Conservation (phyloP, 2,797 vertebrate species). For the Oreochromis mossambicus region DNA sequence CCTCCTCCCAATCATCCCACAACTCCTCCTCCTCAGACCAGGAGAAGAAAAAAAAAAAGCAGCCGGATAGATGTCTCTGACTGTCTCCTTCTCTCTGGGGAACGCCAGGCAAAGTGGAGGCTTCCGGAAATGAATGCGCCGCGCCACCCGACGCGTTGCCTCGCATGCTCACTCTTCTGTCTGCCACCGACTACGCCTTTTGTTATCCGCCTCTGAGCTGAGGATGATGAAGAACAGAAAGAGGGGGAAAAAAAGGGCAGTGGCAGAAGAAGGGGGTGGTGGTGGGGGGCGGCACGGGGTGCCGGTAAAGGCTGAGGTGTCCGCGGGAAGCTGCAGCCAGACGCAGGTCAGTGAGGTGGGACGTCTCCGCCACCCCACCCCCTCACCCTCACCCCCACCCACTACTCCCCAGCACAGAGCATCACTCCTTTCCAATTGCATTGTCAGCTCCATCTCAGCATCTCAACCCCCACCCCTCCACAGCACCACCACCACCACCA, state of each 20-base stretch:
- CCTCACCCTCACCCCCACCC: neutral
- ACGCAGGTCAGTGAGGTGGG: neutral
- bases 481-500: neutral
- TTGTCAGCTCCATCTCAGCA: slow-evolving; percentile 62
- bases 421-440: slow-evolving; percentile 52
- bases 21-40: slow-evolving; percentile 68
- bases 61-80: slow-evolving; percentile 78
- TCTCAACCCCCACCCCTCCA: slow-evolving; percentile 35
- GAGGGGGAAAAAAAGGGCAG: neutral
- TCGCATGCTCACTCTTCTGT: slow-evolving; percentile 69
- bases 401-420: slow-evolving; percentile 35
- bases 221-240: slow-evolving; percentile 55
- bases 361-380: slow-evolving; percentile 17
- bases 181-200: slow-evolving; percentile 84
- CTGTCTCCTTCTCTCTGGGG: slow-evolving; percentile 73
- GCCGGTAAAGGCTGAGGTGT: neutral
- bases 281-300: neutral
- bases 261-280: neutral
- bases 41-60: neutral
- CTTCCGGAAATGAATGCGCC: slow-evolving; percentile 88
- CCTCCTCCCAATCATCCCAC: slow-evolving; percentile 34
- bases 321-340: neutral
- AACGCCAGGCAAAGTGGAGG: slow-evolving; percentile 85
- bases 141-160: slow-evolving; percentile 70
- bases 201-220: slow-evolving; percentile 78